Evolutionary conservation across 2,113 vertebrate species (phyloP).

Genomic region (Aix galericulata): DNA sequence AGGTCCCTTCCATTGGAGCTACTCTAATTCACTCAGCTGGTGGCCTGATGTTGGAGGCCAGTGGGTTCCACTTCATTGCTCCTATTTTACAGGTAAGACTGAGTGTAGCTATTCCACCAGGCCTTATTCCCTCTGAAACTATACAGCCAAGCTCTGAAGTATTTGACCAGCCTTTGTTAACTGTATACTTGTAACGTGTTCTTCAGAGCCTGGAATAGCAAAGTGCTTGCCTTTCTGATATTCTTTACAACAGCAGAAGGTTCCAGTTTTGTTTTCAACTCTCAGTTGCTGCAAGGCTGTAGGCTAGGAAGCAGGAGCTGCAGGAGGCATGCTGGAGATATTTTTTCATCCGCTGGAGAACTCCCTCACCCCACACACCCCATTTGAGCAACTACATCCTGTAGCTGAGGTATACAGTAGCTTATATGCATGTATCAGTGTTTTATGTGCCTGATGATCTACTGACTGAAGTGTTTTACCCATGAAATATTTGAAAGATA

Average conservation of each 20-base stretch:
- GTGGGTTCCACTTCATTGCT: background rate
- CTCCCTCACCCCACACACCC: background rate
- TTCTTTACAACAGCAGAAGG: background rate
- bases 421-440: background rate
- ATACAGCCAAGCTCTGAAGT: background rate
- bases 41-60: background rate
- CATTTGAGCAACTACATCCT: background rate
- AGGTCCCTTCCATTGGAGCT: background rate
- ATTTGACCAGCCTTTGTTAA: background rate
- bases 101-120: background rate
- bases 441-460: background rate
- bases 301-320: background rate
- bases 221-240: background rate
- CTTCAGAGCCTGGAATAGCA: background rate
- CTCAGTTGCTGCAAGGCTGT: background rate
- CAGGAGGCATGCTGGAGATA: background rate
- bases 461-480: background rate
- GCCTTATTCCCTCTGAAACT: background rate
- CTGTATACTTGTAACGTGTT: background rate
- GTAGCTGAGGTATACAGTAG: background rate
- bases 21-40: fast-evolving
- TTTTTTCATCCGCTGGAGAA: background rate
- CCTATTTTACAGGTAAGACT: background rate
- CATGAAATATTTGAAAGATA: background rate
- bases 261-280: background rate